Evolutionary conservation across 2,797 vertebrate genomes (phyloP).

Genomic region (Anguilla obscura): DNA sequence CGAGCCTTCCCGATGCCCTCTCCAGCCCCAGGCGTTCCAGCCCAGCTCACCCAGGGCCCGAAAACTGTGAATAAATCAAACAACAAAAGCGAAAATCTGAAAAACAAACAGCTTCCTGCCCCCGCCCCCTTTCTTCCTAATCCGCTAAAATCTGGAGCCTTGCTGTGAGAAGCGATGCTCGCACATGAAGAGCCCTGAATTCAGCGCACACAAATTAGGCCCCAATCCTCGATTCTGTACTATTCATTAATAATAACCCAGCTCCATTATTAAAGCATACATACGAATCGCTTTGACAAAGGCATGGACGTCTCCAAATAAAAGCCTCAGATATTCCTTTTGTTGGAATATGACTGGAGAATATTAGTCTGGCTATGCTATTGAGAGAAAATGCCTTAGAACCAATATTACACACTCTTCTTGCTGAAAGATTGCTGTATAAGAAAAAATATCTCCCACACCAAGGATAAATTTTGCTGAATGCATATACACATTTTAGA

Average conservation of each 20-base stretch:
- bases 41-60: not conserved
- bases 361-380: not conserved
- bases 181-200: not conserved
- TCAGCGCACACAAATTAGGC: not conserved
- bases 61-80: conserved; percentile 15
- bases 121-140: not conserved
- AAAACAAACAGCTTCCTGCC: not conserved
- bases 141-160: not conserved
- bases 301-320: not conserved
- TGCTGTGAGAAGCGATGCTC: not conserved
- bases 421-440: not conserved
- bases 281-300: not conserved
- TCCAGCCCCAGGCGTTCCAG: not conserved
- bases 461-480: not conserved
- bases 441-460: not conserved
- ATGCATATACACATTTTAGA: not conserved
- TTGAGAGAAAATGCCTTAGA: not conserved
- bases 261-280: not conserved
- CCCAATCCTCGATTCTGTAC: not conserved
- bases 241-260: conserved; percentile 15
- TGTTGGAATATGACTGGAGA: not conserved
- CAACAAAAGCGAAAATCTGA: not conserved
- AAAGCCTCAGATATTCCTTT: not conserved
- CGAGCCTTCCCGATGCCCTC: not conserved
- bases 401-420: not conserved